Evolutionary conservation across 2,113 vertebrate genomes (phyloP).

Genomic region (Syngnathus typhle): DNA sequence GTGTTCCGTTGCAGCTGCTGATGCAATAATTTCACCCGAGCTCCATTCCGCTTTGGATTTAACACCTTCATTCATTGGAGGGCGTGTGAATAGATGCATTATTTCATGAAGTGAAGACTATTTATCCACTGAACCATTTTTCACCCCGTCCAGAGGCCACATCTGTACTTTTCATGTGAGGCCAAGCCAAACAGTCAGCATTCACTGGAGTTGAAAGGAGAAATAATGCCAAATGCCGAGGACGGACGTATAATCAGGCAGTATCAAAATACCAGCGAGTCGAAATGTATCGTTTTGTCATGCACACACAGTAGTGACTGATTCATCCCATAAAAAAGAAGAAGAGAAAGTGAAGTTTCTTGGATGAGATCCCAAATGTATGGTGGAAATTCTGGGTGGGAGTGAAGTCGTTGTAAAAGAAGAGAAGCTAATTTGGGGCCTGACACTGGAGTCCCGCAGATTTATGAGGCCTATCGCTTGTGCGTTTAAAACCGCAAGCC

Average conservation of each 20-base stretch:
- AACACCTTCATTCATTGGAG: constrained; percentile 28
- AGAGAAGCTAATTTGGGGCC: constrained; percentile 56
- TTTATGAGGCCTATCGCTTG: constrained; percentile 67
- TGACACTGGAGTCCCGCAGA: constrained; percentile 60
- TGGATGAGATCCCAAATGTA: constrained; percentile 24
- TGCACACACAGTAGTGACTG: constrained; percentile 15
- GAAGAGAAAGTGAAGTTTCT: constrained; percentile 9
- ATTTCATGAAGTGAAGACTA: constrained; percentile 42
- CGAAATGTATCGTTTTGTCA: constrained; percentile 2
- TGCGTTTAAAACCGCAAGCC: constrained; percentile 63
- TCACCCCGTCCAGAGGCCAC: constrained; percentile 45
- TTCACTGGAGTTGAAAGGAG: constrained; percentile 29
- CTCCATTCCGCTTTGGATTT: constrained; percentile 31
- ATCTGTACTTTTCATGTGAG: constrained; percentile 50
- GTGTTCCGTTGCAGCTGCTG: constrained; percentile 7
- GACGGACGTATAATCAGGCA: constrained; percentile 52
- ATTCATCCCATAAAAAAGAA: constrained; percentile 21
- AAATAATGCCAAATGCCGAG: constrained; percentile 36
- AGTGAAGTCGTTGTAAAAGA: constrained; percentile 59
- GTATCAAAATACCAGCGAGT: constrained; percentile 34
- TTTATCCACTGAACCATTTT: constrained; percentile 59
- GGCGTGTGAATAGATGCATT: constrained; percentile 28
- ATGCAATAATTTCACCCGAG: constrained; percentile 16
- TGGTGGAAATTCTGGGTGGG: constrained; percentile 29
- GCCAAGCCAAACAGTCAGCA: constrained; percentile 53